Conservation (phyloP, 1,140 invertebrate genomes). For the Anagrus nilaparvatae region DNA sequence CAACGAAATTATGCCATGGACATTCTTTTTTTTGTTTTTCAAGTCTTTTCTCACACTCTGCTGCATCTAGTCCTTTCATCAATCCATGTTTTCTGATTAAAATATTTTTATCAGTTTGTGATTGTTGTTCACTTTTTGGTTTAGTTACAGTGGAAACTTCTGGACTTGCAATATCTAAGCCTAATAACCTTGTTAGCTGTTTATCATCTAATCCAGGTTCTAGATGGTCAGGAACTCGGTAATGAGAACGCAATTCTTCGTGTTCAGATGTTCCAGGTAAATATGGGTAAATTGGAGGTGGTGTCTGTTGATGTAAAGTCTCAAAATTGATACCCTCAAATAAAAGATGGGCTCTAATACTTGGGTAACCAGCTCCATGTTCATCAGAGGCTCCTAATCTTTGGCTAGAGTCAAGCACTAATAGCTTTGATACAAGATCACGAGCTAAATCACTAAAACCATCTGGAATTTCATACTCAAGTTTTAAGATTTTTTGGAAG, state of each 20-base stretch:
- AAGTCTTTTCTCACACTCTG: constrained; percentile 55
- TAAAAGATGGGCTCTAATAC: constrained; percentile 76
- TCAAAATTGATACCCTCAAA: constrained; percentile 80
- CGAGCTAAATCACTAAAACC: constrained; percentile 75
- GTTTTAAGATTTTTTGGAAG: constrained; percentile 88
- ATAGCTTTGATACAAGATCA: constrained; percentile 78
- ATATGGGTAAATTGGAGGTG: constrained; percentile 78
- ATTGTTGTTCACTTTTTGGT: neutral
- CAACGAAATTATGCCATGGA: constrained; percentile 79
- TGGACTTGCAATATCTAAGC: constrained; percentile 51
- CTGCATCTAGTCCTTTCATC: constrained; percentile 44
- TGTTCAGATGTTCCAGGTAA: constrained; percentile 65
- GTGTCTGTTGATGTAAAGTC: constrained; percentile 61
- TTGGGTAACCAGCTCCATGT: constrained; percentile 60
- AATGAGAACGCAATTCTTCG: constrained; percentile 53
- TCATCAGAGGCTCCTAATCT: constrained; percentile 77
- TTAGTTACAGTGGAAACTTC: constrained; percentile 4
- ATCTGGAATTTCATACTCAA: constrained; percentile 88
- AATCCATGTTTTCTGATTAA: constrained; percentile 22
- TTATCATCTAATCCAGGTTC: constrained; percentile 78
- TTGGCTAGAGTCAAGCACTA: constrained; percentile 70
- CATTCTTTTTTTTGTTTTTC: constrained; percentile 66
- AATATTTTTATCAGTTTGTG: neutral
- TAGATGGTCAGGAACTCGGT: constrained; percentile 62
- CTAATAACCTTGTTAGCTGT: constrained; percentile 65